phyloP scores from a whole-genome alignment of 2,797 vertebrate genomes.

The Poecilia picta region DNA sequence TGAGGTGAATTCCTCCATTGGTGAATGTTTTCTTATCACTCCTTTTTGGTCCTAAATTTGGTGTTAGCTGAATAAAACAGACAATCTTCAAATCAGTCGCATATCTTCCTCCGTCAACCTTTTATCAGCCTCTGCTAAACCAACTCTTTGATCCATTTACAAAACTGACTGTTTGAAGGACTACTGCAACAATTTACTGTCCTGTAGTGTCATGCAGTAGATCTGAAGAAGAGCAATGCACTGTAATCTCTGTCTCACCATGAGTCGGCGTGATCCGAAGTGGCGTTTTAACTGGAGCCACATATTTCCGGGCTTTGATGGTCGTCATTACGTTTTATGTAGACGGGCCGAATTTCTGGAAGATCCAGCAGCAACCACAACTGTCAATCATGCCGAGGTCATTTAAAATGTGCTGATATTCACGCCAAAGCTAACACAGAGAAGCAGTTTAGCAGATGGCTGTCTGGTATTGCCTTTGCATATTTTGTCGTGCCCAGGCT shows the following conservation, averaged over 20 bases:
- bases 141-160: conserved; percentile 14
- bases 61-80: conserved; percentile 31
- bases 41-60: conserved; percentile 22
- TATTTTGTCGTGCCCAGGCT: conserved; percentile 27
- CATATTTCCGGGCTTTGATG: conserved; percentile 29
- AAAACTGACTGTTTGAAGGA: conserved; percentile 6
- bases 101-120: conserved; percentile 18
- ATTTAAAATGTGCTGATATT: conserved; percentile 43
- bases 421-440: conserved; percentile 67
- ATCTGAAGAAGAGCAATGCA: conserved; percentile 14
- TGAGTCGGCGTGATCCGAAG: conserved; percentile 45
- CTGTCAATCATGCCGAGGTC: conserved; percentile 67
- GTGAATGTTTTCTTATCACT: conserved; percentile 6
- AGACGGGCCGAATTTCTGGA: conserved; percentile 39
- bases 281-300: conserved; percentile 56
- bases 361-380: conserved; percentile 58
- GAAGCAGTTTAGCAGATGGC: background rate
- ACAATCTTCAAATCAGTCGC: conserved; percentile 4
- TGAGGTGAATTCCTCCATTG: background rate
- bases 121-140: conserved; percentile 25
- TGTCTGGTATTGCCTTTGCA: conserved; percentile 3
- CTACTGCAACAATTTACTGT: conserved; percentile 21
- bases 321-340: conserved; percentile 39
- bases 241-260: conserved; percentile 42
- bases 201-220: conserved; percentile 6